phyloP scores from a whole-genome alignment of 2,888 invertebrate genomes.

The Cotesia congregata region DNA sequence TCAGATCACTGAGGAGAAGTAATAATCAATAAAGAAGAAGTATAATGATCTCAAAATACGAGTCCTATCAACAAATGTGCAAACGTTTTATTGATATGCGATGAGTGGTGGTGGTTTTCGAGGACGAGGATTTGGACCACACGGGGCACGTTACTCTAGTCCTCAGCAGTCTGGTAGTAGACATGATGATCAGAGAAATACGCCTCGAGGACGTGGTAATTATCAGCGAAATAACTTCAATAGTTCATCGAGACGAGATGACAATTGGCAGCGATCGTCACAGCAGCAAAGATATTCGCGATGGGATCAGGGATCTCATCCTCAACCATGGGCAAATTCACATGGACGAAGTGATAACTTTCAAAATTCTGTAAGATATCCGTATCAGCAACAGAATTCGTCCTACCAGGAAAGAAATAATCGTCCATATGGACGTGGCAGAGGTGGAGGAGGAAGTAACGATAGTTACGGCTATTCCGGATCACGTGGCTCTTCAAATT shows the following conservation, averaged over 20 bases:
- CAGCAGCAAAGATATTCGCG: conserved; percentile 3
- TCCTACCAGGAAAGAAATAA: conserved; percentile 13
- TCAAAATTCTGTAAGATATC: conserved; percentile 17
- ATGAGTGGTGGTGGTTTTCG: conserved; percentile 61
- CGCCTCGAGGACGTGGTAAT: conserved; percentile 1
- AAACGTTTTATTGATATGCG: conserved; percentile 43
- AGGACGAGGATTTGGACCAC: conserved; percentile 60
- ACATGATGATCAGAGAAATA: not conserved
- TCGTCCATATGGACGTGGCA: not conserved
- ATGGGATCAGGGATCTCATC: not conserved
- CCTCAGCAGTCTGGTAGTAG: not conserved
- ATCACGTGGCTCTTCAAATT: conserved; percentile 16
- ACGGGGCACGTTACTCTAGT: conserved; percentile 46
- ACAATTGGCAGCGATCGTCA: not conserved
- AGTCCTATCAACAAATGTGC: conserved; percentile 15
- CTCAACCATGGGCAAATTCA: conserved; percentile 4
- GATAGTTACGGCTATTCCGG: conserved; percentile 15
- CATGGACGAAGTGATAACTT: not conserved
- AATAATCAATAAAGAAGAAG: not conserved
- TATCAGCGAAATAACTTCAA: not conserved
- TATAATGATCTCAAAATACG: conserved; percentile 7
- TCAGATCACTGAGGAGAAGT: not conserved
- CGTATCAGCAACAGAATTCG: not conserved
- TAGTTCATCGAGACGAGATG: not conserved
- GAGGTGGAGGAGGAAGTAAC: conserved; percentile 21